Percentiles rank a stretch among this genome's conserved stretches.
These are phyloP conservation scores for Alcedo quadribrachys DNA, from an alignment of 2,797 vertebrate genomes.

Conservation along the genomic window DNA sequence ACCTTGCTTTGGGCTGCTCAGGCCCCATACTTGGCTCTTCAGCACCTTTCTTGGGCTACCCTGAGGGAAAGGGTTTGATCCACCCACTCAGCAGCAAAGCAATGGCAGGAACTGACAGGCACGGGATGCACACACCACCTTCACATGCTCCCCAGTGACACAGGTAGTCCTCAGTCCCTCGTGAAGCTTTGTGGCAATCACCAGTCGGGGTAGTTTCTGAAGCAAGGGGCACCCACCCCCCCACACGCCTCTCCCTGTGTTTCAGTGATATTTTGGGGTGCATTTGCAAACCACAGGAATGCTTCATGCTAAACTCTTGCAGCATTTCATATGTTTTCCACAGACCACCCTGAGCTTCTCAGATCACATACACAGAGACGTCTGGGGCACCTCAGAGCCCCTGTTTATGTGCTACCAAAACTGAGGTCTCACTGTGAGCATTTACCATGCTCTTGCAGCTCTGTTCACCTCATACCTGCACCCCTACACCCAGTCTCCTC, in stretches of 20 bases:
- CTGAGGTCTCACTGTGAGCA: neutral
- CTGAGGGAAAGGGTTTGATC: neutral
- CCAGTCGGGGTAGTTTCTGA: neutral
- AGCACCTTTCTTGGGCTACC: neutral
- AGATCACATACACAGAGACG: neutral
- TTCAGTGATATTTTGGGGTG: fast-evolving
- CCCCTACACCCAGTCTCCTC: neutral
- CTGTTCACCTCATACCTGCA: neutral
- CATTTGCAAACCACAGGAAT: neutral
- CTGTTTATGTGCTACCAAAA: neutral
- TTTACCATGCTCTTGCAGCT: neutral
- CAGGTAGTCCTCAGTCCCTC: fast-evolving
- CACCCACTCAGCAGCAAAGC: fast-evolving
- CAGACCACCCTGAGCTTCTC: neutral
- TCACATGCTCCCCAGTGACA: fast-evolving
- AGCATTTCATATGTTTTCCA: neutral
- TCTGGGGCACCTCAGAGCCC: neutral
- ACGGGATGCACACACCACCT: fast-evolving
- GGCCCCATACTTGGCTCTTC: neutral
- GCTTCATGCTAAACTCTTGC: fast-evolving
- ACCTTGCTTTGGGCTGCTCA: fast-evolving
- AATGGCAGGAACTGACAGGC: fast-evolving
- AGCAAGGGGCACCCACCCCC: neutral
- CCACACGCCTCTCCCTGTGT: fast-evolving
- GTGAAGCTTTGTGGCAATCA: fast-evolving